phyloP scores from a whole-genome alignment of 2,797 vertebrate genomes.

The Crenichthys baileyi region DNA sequence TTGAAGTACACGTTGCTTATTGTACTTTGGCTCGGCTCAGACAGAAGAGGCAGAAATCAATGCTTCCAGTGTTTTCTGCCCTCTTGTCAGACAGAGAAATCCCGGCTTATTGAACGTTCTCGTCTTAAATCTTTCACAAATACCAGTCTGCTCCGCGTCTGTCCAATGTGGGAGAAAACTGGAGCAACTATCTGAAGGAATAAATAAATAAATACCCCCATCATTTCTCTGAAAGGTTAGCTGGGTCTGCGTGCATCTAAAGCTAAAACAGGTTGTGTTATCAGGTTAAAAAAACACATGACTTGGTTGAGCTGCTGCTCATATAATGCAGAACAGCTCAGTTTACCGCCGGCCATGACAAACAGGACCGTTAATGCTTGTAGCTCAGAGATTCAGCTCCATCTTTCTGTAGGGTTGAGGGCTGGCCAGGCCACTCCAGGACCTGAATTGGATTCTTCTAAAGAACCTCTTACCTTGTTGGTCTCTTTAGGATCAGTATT shows the following conservation, averaged over 20 bases:
- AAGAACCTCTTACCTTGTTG: too few species aligned
- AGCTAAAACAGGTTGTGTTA: too few species aligned
- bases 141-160: conserved; percentile 10
- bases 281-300: too few species aligned
- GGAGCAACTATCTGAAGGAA: conserved; percentile 1
- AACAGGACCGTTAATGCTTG: too few species aligned
- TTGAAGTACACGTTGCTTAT: conserved; percentile 24
- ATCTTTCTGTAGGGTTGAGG: too few species aligned
- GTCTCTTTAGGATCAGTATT: too few species aligned
- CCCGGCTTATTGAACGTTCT: conserved; percentile 32
- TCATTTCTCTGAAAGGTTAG: conserved; percentile 32
- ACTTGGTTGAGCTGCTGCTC: too few species aligned
- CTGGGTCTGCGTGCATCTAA: conserved; percentile 4
- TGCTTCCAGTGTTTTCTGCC: conserved; percentile 37
- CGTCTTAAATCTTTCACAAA: conserved; percentile 20
- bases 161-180: not conserved
- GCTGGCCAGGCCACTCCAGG: too few species aligned
- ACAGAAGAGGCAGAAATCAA: conserved; percentile 50
- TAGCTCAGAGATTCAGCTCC: too few species aligned
- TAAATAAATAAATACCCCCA: not conserved
- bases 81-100: conserved; percentile 21
- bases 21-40: conserved; percentile 32
- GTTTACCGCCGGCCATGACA: too few species aligned
- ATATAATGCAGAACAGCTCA: too few species aligned
- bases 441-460: too few species aligned